Conservation (phyloP, 2,797 vertebrate genomes). For the Novumbra hubbsi region DNA sequence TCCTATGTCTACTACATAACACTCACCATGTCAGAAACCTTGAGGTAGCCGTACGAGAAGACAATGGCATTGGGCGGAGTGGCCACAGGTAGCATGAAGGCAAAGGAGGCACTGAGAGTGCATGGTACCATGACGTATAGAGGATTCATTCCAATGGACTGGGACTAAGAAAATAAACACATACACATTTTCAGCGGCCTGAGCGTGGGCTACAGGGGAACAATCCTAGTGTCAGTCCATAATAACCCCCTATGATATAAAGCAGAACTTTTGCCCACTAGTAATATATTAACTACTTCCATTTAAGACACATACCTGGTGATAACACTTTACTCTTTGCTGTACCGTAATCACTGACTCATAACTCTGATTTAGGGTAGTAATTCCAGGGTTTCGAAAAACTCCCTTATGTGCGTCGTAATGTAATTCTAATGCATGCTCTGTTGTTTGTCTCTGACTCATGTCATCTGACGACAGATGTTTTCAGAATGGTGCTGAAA, state of each 20-base stretch:
- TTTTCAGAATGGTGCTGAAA: conserved; percentile 56
- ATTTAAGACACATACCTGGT: background rate
- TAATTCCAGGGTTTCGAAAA: conserved; percentile 40
- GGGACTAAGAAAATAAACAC: conserved; percentile 75
- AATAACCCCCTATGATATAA: background rate
- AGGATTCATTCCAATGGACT: conserved; percentile 86
- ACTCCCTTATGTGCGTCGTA: conserved; percentile 66
- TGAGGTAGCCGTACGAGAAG: conserved; percentile 92
- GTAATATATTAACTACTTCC: background rate
- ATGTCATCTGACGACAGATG: conserved; percentile 50
- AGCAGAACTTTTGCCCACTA: background rate
- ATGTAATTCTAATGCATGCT: conserved; percentile 54
- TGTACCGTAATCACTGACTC: conserved; percentile 53
- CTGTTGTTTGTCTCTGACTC: conserved; percentile 60
- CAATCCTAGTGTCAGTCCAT: background rate
- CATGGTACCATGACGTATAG: conserved; percentile 93
- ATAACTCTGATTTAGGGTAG: conserved; percentile 31
- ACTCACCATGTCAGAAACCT: conserved; percentile 92
- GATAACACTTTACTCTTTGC: conserved; percentile 32
- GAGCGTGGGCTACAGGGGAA: conserved; percentile 38
- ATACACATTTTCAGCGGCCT: conserved; percentile 36
- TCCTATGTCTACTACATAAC: too few relatives aligned
- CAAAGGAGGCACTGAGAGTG: conserved; percentile 91
- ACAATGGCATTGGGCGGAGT: conserved; percentile 97
- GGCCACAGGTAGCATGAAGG: conserved; percentile 97